A percentile compares a stretch with the other conserved stretches of the same genome.
Evolutionary conservation across 2,797 vertebrate genomes (phyloP).

Genomic region (Cyprinodon diabolis): DNA sequence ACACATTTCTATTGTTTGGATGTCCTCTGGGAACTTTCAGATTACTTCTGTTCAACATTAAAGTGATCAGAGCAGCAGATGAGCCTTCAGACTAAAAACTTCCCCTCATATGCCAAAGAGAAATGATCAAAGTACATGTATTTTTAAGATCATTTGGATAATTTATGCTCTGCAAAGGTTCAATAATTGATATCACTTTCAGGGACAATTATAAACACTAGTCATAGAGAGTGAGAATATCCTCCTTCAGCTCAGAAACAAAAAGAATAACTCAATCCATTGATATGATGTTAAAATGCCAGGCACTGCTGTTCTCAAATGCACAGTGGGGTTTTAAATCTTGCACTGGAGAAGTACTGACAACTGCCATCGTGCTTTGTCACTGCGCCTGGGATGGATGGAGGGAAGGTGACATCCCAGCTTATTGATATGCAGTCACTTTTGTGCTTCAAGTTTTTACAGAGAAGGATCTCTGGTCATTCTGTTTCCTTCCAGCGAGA

Average conservation of each 20-base stretch:
- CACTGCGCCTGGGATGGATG: constrained; percentile 4
- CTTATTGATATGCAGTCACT: background rate
- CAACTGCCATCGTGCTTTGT: constrained; percentile 3
- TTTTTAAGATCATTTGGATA: constrained; percentile 65
- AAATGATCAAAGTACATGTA: constrained; percentile 50
- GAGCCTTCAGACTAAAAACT: constrained; percentile 13
- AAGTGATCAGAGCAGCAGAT: constrained; percentile 39
- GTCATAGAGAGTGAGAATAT: constrained; percentile 36
- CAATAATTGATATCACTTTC: constrained; percentile 62
- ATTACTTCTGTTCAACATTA: constrained; percentile 45
- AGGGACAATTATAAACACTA: constrained; percentile 42
- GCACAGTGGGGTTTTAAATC: constrained; percentile 43
- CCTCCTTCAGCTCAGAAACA: constrained; percentile 47
- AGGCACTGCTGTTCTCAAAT: constrained; percentile 43
- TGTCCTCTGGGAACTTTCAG: constrained; percentile 36
- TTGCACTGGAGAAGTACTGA: constrained; percentile 28
- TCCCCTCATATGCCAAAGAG: constrained; percentile 13
- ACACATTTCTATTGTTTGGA: constrained; percentile 18
- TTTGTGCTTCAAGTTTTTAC: constrained; percentile 1
- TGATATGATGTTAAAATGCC: constrained; percentile 42
- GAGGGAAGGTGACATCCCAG: constrained; percentile 13
- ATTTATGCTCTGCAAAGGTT: constrained; percentile 62
- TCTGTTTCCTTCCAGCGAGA: background rate
- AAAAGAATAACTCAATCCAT: constrained; percentile 62
- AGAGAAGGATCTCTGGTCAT: background rate